Evolutionary conservation across 2,888 invertebrate species (phyloP).

Genomic region (Sceliomorpha sp.): DNA sequence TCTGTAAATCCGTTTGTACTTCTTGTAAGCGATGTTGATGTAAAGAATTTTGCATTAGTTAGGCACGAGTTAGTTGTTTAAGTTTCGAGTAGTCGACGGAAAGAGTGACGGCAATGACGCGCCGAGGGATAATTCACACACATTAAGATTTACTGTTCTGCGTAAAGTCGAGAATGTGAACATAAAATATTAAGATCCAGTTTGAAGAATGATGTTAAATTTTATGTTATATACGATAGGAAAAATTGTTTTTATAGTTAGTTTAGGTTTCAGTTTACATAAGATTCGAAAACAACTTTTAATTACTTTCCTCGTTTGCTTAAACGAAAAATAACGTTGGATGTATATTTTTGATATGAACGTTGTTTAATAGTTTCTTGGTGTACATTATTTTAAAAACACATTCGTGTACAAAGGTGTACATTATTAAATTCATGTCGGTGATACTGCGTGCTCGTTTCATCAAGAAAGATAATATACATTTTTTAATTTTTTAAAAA

Average conservation of each 20-base stretch:
- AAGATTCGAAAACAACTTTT: too few species aligned
- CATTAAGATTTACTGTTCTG: background rate
- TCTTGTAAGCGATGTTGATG: constrained; percentile 50
- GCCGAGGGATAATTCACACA: constrained; percentile 32
- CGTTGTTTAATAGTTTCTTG: too few species aligned
- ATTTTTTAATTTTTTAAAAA: constrained; percentile 1
- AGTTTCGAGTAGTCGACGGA: constrained; percentile 18
- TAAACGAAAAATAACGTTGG: too few species aligned
- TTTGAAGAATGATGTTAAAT: too few species aligned
- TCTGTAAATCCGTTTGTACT: constrained; percentile 56
- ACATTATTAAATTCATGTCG: constrained; percentile 19
- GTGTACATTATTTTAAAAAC: constrained; percentile 13
- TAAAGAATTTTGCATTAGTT: constrained; percentile 45
- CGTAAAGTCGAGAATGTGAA: constrained; percentile 4
- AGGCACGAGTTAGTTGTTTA: constrained; percentile 38
- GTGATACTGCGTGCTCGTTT: constrained; percentile 2
- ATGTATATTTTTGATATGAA: too few species aligned
- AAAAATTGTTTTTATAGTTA: too few species aligned
- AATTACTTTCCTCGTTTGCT: too few species aligned
- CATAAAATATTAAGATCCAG: constrained; percentile 13
- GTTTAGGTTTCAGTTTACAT: too few species aligned
- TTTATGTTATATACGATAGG: too few species aligned
- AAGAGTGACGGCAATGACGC: constrained; percentile 15
- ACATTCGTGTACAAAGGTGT: too few species aligned
- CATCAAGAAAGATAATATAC: constrained; percentile 11